phyloP scores from a whole-genome alignment of 2,888 invertebrate species.

The Philereme transversata region DNA sequence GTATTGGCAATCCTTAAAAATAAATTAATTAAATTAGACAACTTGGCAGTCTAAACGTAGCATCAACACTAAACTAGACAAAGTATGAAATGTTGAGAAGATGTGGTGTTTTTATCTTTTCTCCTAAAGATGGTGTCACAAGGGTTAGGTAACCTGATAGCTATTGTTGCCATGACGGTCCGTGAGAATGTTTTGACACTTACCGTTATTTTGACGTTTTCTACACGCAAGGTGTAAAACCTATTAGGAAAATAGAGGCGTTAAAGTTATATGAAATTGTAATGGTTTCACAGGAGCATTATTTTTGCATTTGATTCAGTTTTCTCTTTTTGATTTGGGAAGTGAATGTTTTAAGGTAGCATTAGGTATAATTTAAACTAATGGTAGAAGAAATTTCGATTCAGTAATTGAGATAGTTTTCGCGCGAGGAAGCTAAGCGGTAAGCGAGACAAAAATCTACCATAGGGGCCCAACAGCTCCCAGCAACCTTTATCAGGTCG shows the following conservation, averaged over 20 bases:
- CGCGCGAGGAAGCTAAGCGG: too few relatives aligned
- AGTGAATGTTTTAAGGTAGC: neutral
- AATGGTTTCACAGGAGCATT: slow-evolving; percentile 14
- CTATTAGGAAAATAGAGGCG: neutral
- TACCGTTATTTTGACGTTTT: slow-evolving; percentile 16
- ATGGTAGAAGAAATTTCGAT: too few relatives aligned
- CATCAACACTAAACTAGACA: slow-evolving; percentile 35
- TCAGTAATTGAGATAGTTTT: too few relatives aligned
- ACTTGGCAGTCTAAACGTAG: slow-evolving; percentile 41
- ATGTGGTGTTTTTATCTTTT: slow-evolving; percentile 37
- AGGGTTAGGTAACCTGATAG: slow-evolving; percentile 53
- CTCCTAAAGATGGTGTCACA: slow-evolving; percentile 41
- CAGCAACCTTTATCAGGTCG: too few relatives aligned
- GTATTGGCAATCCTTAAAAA: too few relatives aligned
- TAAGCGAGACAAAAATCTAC: too few relatives aligned
- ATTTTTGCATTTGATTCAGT: slow-evolving; percentile 43
- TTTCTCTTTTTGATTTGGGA: slow-evolving; percentile 33
- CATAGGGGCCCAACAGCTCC: too few relatives aligned
- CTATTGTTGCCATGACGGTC: slow-evolving; percentile 34
- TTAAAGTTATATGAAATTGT: slow-evolving; percentile 7
- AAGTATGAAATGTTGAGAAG: slow-evolving; percentile 46
- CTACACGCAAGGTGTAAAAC: neutral
- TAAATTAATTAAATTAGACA: neutral
- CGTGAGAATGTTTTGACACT: slow-evolving; percentile 28
- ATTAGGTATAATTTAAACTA: too few relatives aligned